These are phyloP conservation scores for Thamnophis elegans DNA, from an alignment of 2,797 vertebrate genomes.

Conservation along the genomic window DNA sequence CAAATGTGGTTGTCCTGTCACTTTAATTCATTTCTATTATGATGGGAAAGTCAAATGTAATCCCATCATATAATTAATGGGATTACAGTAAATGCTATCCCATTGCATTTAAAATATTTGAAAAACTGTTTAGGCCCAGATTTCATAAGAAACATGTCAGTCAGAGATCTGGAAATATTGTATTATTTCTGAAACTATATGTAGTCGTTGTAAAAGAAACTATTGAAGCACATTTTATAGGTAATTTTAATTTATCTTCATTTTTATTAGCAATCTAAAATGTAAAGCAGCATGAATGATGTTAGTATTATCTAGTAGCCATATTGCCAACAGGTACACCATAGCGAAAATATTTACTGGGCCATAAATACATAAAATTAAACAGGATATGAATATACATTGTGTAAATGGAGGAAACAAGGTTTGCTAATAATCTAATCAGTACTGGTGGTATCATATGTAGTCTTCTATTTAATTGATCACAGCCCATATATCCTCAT, in stretches of 20 bases:
- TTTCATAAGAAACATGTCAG: conserved; percentile 60
- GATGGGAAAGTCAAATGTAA: not conserved
- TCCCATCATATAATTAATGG: too few species aligned
- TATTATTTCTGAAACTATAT: conserved; percentile 65
- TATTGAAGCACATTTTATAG: not conserved
- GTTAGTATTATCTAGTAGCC: not conserved
- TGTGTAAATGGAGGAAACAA: not conserved
- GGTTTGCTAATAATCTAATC: not conserved
- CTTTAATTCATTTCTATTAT: not conserved
- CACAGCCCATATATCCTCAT: not conserved
- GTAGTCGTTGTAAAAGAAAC: conserved; percentile 50
- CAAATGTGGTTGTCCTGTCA: not conserved
- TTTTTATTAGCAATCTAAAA: conserved; percentile 32
- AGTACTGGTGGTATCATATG: not conserved
- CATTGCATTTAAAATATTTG: not conserved
- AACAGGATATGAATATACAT: not conserved
- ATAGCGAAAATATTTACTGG: not conserved
- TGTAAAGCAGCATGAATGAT: conserved; percentile 1
- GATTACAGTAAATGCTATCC: not conserved
- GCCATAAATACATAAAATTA: not conserved
- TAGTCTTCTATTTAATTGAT: not conserved
- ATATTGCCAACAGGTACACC: not conserved
- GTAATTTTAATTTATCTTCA: conserved; percentile 30
- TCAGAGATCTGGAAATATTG: conserved; percentile 64
- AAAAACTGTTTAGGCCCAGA: conserved; percentile 48